Percentiles rank a stretch among this genome's conserved stretches.
These are phyloP conservation scores for Corydoras maculifer DNA, from an alignment of 2,113 vertebrate species.

Conservation along the genomic window DNA sequence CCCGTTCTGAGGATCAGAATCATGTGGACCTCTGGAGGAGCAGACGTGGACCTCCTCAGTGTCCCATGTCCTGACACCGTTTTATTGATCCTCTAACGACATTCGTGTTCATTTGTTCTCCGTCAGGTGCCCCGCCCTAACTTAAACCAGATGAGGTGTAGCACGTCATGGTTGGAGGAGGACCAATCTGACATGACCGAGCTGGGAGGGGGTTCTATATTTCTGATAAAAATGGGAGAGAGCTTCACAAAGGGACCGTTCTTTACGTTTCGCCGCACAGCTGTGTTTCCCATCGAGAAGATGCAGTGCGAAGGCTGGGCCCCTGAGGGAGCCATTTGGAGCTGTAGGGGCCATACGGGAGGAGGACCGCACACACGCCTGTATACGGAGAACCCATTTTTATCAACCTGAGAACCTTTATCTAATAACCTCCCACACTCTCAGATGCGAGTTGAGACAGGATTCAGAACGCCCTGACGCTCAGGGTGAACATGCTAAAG, in stretches of 20 bases:
- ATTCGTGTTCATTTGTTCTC: slow-evolving; percentile 66
- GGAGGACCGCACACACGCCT: slow-evolving; percentile 41
- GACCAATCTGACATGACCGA: slow-evolving; percentile 75
- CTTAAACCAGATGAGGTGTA: slow-evolving; percentile 73
- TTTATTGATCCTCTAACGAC: slow-evolving; percentile 68
- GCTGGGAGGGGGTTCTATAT: slow-evolving; percentile 71
- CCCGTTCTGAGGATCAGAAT: no score
- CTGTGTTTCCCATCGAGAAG: slow-evolving; percentile 70
- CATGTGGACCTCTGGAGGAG: no score
- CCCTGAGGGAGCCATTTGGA: slow-evolving; percentile 56
- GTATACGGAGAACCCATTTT: slow-evolving; percentile 14
- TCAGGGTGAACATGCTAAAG: no score
- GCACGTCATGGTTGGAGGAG: slow-evolving; percentile 75
- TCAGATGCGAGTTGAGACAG: no score
- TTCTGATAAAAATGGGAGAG: slow-evolving; percentile 70
- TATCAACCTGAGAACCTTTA: no score
- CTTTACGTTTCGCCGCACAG: slow-evolving; percentile 44
- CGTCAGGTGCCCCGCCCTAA: slow-evolving; percentile 72
- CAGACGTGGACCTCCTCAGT: no score
- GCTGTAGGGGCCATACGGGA: slow-evolving; percentile 56
- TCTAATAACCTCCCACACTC: no score
- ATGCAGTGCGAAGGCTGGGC: slow-evolving; percentile 52
- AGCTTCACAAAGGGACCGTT: slow-evolving; percentile 60
- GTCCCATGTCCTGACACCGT: slow-evolving; percentile 40
- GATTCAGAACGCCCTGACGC: no score